Evolutionary conservation across 2,113 vertebrate genomes (phyloP), one percentile per base, ranked within the genome.

Genomic region (Phoxinus phoxinus): DNA sequence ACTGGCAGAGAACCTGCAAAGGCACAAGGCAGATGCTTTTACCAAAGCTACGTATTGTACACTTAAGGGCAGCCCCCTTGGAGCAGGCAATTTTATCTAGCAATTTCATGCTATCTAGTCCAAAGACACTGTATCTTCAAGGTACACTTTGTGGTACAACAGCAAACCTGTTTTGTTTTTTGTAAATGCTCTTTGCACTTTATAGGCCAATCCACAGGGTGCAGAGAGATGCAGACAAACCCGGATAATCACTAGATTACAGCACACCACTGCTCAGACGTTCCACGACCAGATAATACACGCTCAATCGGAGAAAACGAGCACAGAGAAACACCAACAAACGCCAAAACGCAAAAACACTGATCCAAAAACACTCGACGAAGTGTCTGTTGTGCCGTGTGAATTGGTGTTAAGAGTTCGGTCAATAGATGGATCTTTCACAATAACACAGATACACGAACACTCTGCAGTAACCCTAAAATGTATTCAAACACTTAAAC

Each of bases 1-100:
- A 81, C 78, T 65, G 41, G 56, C 12, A 76, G 73, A 76, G 46
- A 51, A 75, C 44, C 32, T 10, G 32, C 25, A 76, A 76, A 53
- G 53, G 74, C 48, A 53, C 74, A 76, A 76, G 7, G n/a, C 17
- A 53, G 17, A 76, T 51, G 27, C 27, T 53, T 76, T 76, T 21
- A 76, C 74, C 9, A 32, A 53, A 76, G 74, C 7, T 11, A 76
- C 0, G 8, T 53, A 44, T n/a, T 46, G 35, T 37, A 25, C 32
- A 41, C 35, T 61, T 79, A 78, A n/a, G 19, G 46, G 9, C 51
- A 41, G 56, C 51, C 76, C 53, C 53, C 21, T 21, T 27, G 46
- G 46, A 53, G 46, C 23, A 59, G 21, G 21, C 32, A 59, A n/a
- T 80, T 63, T 44, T 8, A 46, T 21, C 19, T 53, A 51, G 73